Percentiles rank a stretch among this genome's conserved stretches.
phyloP scores from a whole-genome alignment of 1,140 invertebrate genomes.

The Drosophila bocki region DNA sequence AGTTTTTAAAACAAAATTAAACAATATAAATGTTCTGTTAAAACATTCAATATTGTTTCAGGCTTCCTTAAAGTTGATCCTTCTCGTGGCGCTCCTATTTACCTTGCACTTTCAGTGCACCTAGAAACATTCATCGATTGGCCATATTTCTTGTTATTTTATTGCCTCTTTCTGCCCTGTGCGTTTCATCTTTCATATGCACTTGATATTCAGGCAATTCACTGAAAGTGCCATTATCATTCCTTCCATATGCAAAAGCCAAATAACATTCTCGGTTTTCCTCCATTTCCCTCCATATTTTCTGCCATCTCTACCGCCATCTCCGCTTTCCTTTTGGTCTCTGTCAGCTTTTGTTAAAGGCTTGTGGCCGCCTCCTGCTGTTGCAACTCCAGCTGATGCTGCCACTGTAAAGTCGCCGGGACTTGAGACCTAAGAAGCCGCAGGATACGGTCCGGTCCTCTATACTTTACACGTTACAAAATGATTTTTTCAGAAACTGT shows the following conservation, averaged over 20 bases:
- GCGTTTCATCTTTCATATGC: conserved; percentile 41
- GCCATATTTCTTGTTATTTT: conserved; percentile 53
- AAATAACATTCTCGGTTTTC: conserved; percentile 53
- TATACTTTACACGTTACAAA: conserved; percentile 15
- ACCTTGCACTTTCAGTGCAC: conserved; percentile 42
- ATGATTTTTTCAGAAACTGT: background rate
- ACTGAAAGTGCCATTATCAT: conserved; percentile 50
- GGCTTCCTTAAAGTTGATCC: background rate
- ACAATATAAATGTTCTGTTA: background rate
- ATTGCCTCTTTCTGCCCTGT: conserved; percentile 27
- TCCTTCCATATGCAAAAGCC: conserved; percentile 65
- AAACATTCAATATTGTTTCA: background rate
- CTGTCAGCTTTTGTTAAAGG: conserved; percentile 47
- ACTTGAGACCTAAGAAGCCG: conserved; percentile 40
- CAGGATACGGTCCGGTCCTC: conserved; percentile 18
- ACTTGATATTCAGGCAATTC: conserved; percentile 50
- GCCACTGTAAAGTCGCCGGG: conserved; percentile 68
- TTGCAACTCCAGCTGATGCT: conserved; percentile 35
- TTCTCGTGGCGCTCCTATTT: background rate
- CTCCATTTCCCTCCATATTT: conserved; percentile 11
- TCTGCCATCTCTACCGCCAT: background rate
- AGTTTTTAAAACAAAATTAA: background rate
- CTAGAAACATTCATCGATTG: conserved; percentile 39
- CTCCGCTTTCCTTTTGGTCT: conserved; percentile 5
- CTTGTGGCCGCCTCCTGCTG: conserved; percentile 39